Percentiles rank a stretch among this genome's conserved stretches.
phyloP scores from a whole-genome alignment of 1,140 invertebrate genomes.

The Aphaenogaster floridana region DNA sequence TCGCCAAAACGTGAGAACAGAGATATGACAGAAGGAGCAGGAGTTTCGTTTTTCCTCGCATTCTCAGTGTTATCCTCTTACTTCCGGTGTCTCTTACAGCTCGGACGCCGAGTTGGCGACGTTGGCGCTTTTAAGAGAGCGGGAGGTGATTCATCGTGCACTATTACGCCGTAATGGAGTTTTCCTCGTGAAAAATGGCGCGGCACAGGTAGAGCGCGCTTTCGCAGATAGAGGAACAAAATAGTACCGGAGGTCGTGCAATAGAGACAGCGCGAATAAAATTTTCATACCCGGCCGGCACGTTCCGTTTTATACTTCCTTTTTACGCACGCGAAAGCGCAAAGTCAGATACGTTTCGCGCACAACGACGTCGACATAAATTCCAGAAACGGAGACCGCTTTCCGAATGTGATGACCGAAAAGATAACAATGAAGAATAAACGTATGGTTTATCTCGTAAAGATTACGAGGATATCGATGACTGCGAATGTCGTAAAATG shows the following conservation, averaged over 20 bases:
- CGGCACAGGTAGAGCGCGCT: slow-evolving; percentile 75
- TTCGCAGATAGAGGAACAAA: slow-evolving; percentile 62
- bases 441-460: slow-evolving; percentile 34
- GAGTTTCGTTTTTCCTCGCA: slow-evolving; percentile 52
- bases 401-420: slow-evolving; percentile 43
- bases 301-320: slow-evolving; percentile 11
- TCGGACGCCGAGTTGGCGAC: slow-evolving; percentile 66
- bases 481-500: slow-evolving; percentile 7
- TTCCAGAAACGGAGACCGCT: not conserved
- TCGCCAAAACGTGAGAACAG: slow-evolving; percentile 39
- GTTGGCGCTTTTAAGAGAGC: slow-evolving; percentile 75
- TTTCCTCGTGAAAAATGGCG: slow-evolving; percentile 80
- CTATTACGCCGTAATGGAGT: slow-evolving; percentile 83
- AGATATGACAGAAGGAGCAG: slow-evolving; percentile 60
- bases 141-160: slow-evolving; percentile 80
- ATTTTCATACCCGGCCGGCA: slow-evolving; percentile 74
- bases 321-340: slow-evolving; percentile 43
- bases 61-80: slow-evolving; percentile 59
- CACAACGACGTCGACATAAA: slow-evolving; percentile 50
- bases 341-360: slow-evolving; percentile 41
- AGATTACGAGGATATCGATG: slow-evolving; percentile 36
- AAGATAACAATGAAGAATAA: slow-evolving; percentile 45
- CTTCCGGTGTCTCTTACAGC: slow-evolving; percentile 65
- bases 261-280: slow-evolving; percentile 69
- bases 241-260: slow-evolving; percentile 45